phyloP scores from a whole-genome alignment of 1,140 invertebrate genomes.

The Drosophila funebris region DNA sequence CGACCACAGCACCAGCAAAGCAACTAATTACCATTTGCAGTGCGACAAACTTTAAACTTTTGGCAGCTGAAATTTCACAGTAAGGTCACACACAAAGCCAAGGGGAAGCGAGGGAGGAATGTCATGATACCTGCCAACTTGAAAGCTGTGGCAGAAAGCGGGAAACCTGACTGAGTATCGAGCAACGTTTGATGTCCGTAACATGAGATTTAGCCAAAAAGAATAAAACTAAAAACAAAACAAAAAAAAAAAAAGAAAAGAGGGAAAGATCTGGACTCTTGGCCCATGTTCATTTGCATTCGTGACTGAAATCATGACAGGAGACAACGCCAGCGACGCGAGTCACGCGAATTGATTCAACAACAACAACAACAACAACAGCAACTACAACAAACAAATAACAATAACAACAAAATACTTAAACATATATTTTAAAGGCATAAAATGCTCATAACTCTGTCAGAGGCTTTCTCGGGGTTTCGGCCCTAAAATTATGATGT shows the following conservation, averaged over 20 bases:
- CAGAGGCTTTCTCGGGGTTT: constrained; percentile 20
- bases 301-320: constrained; percentile 71
- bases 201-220: constrained; percentile 56
- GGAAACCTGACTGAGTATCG: constrained; percentile 27
- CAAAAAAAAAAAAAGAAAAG: no score
- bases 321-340: constrained; percentile 40
- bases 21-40: constrained; percentile 65
- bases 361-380: not conserved
- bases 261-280: constrained; percentile 3
- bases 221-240: not conserved
- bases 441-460: constrained; percentile 41
- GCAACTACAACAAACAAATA: not conserved
- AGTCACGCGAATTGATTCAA: constrained; percentile 56
- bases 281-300: constrained; percentile 64
- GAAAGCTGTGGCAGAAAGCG: constrained; percentile 20
- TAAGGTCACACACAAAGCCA: not conserved
- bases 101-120: not conserved
- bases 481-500: constrained; percentile 18
- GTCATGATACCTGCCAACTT: constrained; percentile 33
- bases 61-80: constrained; percentile 16
- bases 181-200: constrained; percentile 63
- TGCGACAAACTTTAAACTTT: constrained; percentile 58
- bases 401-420: constrained; percentile 5
- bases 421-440: constrained; percentile 33
- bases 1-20: not conserved